Evolutionary conservation across 53 echinoderm and acorn worm genomes (phyloP).

Genomic region (Stichopus horrens): DNA sequence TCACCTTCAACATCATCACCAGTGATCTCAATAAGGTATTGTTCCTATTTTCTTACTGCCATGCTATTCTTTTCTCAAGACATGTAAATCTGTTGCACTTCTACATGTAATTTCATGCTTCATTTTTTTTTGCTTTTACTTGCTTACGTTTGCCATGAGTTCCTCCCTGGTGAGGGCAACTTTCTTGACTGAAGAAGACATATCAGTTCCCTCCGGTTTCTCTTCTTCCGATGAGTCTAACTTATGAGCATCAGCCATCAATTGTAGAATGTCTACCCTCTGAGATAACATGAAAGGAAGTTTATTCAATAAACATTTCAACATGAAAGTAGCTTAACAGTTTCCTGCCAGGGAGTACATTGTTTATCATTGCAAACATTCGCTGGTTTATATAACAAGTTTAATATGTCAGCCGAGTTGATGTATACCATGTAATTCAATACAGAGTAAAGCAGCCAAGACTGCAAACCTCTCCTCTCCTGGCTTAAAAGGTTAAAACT

Average conservation of each 20-base stretch:
- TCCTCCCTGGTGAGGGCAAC: conserved; percentile 27
- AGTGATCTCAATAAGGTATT: neutral
- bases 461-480: too few relatives aligned
- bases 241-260: conserved; percentile 76
- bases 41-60: neutral
- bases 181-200: neutral
- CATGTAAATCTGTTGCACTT: neutral
- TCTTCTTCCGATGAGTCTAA: conserved; percentile 17
- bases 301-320: too few relatives aligned
- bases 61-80: neutral
- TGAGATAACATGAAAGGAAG: neutral
- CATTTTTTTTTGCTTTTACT: neutral
- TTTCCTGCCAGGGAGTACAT: too few relatives aligned
- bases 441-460: too few relatives aligned
- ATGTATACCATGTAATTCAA: too few relatives aligned
- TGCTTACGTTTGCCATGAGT: conserved; percentile 40
- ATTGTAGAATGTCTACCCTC: conserved; percentile 69
- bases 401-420: too few relatives aligned
- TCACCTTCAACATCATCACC: neutral
- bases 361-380: too few relatives aligned
- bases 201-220: conserved; percentile 21
- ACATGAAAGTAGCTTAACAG: too few relatives aligned
- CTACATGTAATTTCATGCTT: neutral
- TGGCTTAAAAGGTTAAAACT: too few relatives aligned
- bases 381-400: too few relatives aligned